Base-by-base conservation (phyloP, 1,140 invertebrate species). In the Drosophila repletoides region DNA sequence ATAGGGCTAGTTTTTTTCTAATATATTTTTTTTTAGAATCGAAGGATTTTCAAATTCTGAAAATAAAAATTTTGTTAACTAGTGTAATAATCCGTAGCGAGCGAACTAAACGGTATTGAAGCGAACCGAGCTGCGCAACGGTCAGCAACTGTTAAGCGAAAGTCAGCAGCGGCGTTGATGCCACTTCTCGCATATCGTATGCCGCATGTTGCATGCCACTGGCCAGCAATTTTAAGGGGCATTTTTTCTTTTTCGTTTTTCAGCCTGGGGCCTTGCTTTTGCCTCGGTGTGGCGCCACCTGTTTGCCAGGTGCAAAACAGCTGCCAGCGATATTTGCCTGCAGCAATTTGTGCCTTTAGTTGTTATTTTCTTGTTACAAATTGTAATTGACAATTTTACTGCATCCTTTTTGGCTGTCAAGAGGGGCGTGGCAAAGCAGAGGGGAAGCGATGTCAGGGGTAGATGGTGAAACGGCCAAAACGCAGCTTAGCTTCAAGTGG, bases 361-460 rank as follows among this genome's bases (percentile, higher is more conserved):
- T 43, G 28, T 15, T 41, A 17, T 10, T 48, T 7, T 33, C 49
- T 33, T 45, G 51, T 76, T 76, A 64, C 76, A 80, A 68, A 72
- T 56, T 59, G 72, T 76, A 81, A 72, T 76, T 72, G 76, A 64
- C 67, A 53, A 51, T 52, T 65, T 55, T 59, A 64, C 41, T 52
- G 51, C 46, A 33, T 15, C 36, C 36, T 74, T 73, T 41, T 31
- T 3, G 1, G 12, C 12, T 0, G 24, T n/a, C n/a, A 40, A 21
- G 17, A 4, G 10, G 38, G 38, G n/a, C 4, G 5, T 2, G n/a
- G 3, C 7, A 21, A 41, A 14, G 10, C 1, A 43, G 10, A 9
- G 24, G 12, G 10, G 21, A 7, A 24, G 12, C 5, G 19, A 12
- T 9, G 41, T 3, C 5, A 15, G 40, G 28, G 10, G 1, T 5